Evolutionary conservation across 2,113 vertebrate species (phyloP).

Genomic region (Microtus ochrogaster): DNA sequence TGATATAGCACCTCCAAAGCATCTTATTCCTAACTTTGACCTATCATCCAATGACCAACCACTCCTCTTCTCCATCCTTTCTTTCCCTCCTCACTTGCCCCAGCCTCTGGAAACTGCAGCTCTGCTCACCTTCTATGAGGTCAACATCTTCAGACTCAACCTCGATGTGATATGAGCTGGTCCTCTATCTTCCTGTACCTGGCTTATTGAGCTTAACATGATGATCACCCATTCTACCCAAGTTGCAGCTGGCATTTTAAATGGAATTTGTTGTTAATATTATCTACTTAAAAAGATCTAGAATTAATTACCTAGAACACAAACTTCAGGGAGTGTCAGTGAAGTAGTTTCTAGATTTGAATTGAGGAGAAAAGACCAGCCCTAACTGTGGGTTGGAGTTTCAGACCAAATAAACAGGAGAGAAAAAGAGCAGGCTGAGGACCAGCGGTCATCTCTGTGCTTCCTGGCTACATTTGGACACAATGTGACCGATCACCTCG

Average conservation of each 20-base stretch:
- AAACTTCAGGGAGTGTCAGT: neutral
- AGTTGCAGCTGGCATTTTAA: neutral
- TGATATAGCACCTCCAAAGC: too few relatives aligned
- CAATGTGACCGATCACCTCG: neutral
- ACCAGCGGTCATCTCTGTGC: neutral
- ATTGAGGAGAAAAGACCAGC: neutral
- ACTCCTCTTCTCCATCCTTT: neutral
- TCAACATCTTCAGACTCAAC: neutral
- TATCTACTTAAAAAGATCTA: neutral
- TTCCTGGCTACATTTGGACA: neutral
- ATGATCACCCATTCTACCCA: neutral
- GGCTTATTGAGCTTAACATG: neutral
- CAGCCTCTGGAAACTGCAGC: neutral
- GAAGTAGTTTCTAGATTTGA: neutral
- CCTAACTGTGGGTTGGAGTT: neutral
- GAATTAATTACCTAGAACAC: neutral
- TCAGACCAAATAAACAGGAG: neutral
- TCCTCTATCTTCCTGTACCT: neutral
- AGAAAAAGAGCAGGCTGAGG: neutral
- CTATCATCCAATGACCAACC: too few relatives aligned
- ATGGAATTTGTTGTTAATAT: neutral
- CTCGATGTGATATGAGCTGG: rapidly evolving
- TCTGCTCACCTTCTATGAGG: neutral
- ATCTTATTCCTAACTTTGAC: neutral
- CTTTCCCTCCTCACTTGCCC: neutral